These are phyloP conservation scores for Hiodon tergisus DNA, from an alignment of 2,113 vertebrate genomes.

Conservation along the genomic window DNA sequence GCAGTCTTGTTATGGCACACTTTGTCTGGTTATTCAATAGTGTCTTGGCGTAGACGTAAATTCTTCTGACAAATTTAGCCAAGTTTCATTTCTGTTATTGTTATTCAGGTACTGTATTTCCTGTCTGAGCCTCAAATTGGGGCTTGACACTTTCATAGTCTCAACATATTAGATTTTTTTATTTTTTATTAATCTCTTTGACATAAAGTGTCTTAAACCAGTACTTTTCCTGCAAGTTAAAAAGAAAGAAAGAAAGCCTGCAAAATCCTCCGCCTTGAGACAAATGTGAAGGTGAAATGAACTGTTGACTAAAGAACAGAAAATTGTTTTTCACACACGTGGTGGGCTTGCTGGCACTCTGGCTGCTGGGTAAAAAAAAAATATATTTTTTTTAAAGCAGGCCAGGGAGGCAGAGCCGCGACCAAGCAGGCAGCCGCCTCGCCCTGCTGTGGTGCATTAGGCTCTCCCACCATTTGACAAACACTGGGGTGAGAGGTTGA, in stretches of 20 bases:
- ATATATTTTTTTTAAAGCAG: not conserved
- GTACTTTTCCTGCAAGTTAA: not conserved
- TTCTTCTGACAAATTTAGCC: not conserved
- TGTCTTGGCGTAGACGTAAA: not conserved
- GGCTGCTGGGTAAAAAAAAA: not conserved
- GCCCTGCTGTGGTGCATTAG: slow-evolving; percentile 23
- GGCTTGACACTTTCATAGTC: slow-evolving; percentile 14
- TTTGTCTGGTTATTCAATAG: not conserved
- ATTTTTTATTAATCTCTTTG: not conserved
- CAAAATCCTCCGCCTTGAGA: not conserved
- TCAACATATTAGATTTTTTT: not conserved
- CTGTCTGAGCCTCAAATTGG: slow-evolving; percentile 15
- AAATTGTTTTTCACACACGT: not conserved
- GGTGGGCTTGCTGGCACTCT: slow-evolving; percentile 5
- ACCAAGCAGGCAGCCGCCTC: not conserved
- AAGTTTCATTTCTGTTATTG: slow-evolving; percentile 24
- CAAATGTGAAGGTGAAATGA: not conserved
- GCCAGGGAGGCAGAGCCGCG: not conserved
- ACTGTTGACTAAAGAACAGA: not conserved
- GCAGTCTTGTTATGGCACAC: not conserved
- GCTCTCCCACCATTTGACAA: slow-evolving; percentile 14
- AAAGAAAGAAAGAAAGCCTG: not conserved
- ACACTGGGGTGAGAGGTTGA: not conserved
- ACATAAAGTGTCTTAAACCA: not conserved
- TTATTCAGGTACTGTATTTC: slow-evolving; percentile 26